Evolutionary conservation across 2,797 vertebrate genomes (phyloP).

Genomic region (Mormyrops boulengeri): DNA sequence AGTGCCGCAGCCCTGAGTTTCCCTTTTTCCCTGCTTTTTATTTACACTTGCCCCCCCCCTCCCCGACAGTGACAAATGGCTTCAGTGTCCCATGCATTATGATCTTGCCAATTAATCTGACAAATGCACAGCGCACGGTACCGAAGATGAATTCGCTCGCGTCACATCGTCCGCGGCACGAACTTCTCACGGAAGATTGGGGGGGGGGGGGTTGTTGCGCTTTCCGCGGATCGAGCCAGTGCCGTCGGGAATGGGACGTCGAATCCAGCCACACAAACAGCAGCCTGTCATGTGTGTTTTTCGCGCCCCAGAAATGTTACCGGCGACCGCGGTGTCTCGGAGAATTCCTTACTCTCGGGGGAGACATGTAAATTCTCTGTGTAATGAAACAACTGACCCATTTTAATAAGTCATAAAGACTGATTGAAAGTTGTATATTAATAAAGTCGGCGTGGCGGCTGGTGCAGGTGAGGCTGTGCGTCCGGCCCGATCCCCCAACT

Average conservation of each 20-base stretch:
- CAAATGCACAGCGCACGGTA: constrained; percentile 21
- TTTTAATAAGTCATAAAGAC: constrained; percentile 12
- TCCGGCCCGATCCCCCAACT: constrained; percentile 1
- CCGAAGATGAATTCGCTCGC: constrained; percentile 23
- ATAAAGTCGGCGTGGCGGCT: background rate
- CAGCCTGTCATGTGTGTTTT: constrained; percentile 6
- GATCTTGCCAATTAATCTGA: constrained; percentile 32
- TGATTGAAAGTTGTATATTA: constrained; percentile 14
- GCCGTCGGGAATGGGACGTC: background rate
- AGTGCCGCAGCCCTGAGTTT: background rate
- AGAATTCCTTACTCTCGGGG: background rate
- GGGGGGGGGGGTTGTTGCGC: background rate
- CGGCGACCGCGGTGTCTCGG: background rate
- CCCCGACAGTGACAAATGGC: constrained; percentile 22
- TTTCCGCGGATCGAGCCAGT: background rate
- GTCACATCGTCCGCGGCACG: background rate
- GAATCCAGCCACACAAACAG: background rate
- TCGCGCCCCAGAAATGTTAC: constrained; percentile 8
- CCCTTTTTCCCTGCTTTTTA: background rate
- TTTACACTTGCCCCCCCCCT: constrained; percentile 1
- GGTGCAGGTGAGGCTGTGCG: background rate
- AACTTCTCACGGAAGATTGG: background rate
- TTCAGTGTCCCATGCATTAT: constrained; percentile 27
- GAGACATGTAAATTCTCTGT: constrained; percentile 9
- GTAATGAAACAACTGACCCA: constrained; percentile 3